These are phyloP conservation scores for Callipepla californica DNA, from an alignment of 2,113 vertebrate species.

Conservation along the genomic window DNA sequence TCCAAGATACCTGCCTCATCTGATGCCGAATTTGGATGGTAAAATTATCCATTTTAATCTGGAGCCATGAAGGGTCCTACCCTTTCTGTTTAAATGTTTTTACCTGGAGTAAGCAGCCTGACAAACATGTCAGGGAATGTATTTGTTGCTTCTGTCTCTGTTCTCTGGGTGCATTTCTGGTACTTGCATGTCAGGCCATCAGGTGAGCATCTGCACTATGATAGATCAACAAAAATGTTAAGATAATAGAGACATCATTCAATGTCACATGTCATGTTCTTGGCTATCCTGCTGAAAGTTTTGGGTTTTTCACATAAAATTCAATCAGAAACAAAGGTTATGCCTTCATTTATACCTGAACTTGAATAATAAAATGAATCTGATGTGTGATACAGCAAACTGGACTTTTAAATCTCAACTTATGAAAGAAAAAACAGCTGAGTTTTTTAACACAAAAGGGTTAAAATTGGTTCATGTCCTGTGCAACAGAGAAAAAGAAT, in stretches of 20 bases:
- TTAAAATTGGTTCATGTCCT: background rate
- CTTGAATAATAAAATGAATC: background rate
- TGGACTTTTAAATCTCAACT: background rate
- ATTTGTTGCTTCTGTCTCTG: background rate
- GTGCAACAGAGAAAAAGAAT: background rate
- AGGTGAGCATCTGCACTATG: background rate
- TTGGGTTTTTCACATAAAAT: background rate
- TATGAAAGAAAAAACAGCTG: background rate
- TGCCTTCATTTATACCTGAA: background rate
- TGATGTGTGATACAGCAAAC: background rate
- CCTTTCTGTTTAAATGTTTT: background rate
- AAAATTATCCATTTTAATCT: background rate
- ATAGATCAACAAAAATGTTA: background rate
- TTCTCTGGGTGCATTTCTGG: background rate
- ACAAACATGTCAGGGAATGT: background rate
- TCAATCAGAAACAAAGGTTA: background rate
- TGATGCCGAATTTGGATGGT: background rate
- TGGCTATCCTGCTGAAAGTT: background rate
- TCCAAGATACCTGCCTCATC: background rate
- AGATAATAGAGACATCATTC: background rate
- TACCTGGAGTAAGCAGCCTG: background rate
- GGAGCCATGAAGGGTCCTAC: background rate
- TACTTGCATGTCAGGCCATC: background rate
- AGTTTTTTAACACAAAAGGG: background rate
- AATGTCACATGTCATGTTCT: rapidly evolving